Percentiles rank a stretch among this genome's conserved stretches.
Evolutionary conservation across 1,140 invertebrate species (phyloP).

Genomic region (Heliconius nattereri): DNA sequence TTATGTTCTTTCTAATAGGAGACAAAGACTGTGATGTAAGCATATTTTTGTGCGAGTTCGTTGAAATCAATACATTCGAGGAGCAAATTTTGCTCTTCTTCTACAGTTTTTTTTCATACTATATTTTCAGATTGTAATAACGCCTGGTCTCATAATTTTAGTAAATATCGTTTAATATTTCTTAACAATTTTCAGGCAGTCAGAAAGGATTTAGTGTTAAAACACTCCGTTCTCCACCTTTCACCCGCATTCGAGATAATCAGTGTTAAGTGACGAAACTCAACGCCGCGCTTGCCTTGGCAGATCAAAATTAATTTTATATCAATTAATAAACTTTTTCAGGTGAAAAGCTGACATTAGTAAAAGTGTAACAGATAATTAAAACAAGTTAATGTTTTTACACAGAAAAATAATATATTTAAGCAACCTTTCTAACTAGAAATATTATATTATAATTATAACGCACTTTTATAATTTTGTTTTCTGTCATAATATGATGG

Average conservation of each 20-base stretch:
- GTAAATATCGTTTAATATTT: no score
- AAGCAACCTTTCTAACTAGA: neutral
- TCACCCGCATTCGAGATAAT: no score
- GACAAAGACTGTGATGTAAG: conserved; percentile 48
- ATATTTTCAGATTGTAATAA: neutral
- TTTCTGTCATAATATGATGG: neutral
- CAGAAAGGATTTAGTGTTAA: no score
- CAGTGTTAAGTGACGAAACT: no score
- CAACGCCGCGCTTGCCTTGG: no score
- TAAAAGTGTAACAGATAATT: neutral
- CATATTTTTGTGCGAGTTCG: conserved; percentile 44
- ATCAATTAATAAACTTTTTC: neutral
- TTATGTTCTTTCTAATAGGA: conserved; percentile 44
- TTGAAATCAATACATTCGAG: conserved; percentile 40
- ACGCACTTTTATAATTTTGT: neutral
- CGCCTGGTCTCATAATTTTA: no score
- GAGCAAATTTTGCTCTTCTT: neutral
- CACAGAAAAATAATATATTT: neutral
- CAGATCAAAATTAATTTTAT: no score
- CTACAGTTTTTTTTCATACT: neutral
- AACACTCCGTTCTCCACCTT: no score
- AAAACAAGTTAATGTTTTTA: neutral
- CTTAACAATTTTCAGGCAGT: no score
- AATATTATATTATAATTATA: no score
- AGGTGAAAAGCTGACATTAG: neutral